Conservation (phyloP, 2,888 invertebrate species). For the Odontocerum albicorne region DNA sequence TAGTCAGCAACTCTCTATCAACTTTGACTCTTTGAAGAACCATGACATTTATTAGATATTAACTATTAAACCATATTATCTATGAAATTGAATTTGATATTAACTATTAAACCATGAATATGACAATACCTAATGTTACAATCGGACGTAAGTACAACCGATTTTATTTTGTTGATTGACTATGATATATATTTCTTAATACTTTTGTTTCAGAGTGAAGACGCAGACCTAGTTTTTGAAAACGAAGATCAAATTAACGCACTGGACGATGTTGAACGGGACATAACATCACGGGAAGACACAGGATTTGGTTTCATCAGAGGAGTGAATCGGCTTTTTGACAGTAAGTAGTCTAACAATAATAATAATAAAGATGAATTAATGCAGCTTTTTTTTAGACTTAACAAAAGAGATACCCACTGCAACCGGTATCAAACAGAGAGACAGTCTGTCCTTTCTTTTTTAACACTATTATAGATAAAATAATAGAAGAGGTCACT, state of each 20-base stretch:
- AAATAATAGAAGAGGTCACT: no score
- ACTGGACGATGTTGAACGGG: conserved; percentile 4
- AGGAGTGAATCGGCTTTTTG: conserved; percentile 4
- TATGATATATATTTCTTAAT: conserved; percentile 14
- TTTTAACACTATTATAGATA: no score
- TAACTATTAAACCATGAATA: no score
- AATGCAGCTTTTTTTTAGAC: no score
- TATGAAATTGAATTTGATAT: neutral
- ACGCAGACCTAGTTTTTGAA: conserved; percentile 49
- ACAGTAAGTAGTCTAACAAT: conserved; percentile 21
- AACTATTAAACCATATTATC: neutral
- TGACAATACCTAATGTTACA: no score
- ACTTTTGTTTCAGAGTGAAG: conserved; percentile 43
- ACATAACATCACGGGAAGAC: neutral
- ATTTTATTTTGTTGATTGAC: neutral
- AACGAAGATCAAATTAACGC: conserved; percentile 32
- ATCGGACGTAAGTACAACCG: no score
- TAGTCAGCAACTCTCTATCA: no score
- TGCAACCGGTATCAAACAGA: no score
- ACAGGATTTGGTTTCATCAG: conserved; percentile 1
- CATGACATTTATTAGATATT: neutral
- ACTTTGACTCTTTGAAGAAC: no score
- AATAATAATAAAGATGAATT: no score
- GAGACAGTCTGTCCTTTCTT: no score
- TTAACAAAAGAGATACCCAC: no score